phyloP scores from a whole-genome alignment of 2,113 vertebrate species.

The Ranitomeya variabilis region DNA sequence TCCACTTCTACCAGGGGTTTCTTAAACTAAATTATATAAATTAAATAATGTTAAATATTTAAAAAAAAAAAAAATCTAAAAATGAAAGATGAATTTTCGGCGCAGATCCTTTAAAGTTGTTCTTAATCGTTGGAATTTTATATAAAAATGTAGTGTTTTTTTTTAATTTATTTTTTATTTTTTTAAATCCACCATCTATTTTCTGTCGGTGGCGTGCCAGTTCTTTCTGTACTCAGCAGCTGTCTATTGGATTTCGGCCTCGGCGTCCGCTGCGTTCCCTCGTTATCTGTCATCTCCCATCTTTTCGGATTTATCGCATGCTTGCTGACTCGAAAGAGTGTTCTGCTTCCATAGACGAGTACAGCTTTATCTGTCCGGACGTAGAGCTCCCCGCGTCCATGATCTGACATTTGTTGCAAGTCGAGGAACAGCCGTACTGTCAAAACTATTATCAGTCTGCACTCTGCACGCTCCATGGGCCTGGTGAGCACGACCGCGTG shows the following conservation, averaged over 20 bases:
- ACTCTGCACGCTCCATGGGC: background rate
- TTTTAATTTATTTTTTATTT: too few species aligned
- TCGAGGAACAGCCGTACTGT: background rate
- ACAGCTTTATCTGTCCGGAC: conserved; percentile 10
- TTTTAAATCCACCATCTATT: background rate
- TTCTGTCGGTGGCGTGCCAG: background rate
- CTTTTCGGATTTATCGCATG: background rate
- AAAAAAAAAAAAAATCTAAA: too few species aligned
- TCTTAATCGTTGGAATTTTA: too few species aligned
- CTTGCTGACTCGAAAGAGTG: background rate
- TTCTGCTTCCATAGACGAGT: background rate
- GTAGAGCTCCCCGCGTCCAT: background rate
- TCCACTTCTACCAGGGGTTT: too few species aligned
- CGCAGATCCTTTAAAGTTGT: too few species aligned
- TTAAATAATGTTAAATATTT: too few species aligned
- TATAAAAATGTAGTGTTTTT: too few species aligned
- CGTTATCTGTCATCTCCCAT: conserved; percentile 6
- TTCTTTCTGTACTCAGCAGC: background rate
- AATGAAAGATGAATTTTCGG: too few species aligned
- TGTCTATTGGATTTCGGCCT: background rate
- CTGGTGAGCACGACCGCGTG: background rate
- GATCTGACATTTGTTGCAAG: conserved; percentile 16
- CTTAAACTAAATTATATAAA: too few species aligned
- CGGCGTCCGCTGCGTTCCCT: background rate
- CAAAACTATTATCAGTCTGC: conserved; percentile 15